These are phyloP conservation scores for Pteronotus mesoamericanus DNA, from an alignment of 2,797 vertebrate genomes.

Conservation along the genomic window DNA sequence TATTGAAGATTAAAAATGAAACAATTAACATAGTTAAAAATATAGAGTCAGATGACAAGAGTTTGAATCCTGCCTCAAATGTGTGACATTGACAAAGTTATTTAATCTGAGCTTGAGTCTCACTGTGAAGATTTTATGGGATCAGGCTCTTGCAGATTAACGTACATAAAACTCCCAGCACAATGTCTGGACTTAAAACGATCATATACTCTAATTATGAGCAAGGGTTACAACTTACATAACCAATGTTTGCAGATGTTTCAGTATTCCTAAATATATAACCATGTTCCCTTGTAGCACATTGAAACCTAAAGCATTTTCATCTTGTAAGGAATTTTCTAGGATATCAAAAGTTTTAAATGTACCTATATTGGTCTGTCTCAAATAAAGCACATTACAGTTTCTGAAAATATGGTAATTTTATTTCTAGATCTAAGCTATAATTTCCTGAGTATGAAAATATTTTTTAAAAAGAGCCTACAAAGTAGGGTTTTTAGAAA, in stretches of 20 bases:
- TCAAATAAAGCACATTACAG: neutral
- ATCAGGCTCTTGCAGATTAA: neutral
- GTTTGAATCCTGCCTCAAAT: neutral
- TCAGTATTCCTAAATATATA: neutral
- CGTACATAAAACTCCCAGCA: neutral
- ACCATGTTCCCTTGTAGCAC: neutral
- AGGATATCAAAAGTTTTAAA: neutral
- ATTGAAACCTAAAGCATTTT: neutral
- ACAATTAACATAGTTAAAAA: neutral
- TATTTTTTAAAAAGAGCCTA: neutral
- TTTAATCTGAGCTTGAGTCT: neutral
- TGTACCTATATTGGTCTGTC: neutral
- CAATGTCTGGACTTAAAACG: neutral
- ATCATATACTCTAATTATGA: neutral
- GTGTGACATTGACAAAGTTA: neutral
- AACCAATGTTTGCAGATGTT: neutral
- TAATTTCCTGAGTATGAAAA: constrained; percentile 1
- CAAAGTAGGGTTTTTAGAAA: neutral
- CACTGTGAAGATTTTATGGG: neutral
- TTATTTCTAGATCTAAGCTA: constrained; percentile 30
- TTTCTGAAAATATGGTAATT: constrained; percentile 12
- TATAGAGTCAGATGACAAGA: neutral
- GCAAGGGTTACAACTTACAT: neutral
- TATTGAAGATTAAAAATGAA: neutral
- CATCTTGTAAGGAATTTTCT: neutral